Percentiles rank a stretch among this genome's conserved stretches.
phyloP scores from a whole-genome alignment of 2,888 invertebrate genomes.

The Nephrotoma flavescens region DNA sequence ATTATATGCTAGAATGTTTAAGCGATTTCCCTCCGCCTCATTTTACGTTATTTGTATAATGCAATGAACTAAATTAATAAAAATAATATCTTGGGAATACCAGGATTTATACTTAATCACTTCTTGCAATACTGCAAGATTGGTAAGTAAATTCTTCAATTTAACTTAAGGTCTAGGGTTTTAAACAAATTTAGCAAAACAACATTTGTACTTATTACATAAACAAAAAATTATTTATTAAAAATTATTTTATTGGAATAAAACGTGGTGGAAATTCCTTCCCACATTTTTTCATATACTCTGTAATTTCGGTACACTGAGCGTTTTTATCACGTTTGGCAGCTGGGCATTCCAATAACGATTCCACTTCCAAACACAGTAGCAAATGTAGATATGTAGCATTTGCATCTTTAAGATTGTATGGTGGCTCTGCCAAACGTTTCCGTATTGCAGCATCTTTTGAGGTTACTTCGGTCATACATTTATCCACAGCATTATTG shows the following conservation, averaged over 20 bases:
- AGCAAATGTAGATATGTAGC: background rate
- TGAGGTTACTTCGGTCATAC: background rate
- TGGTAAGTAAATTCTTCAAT: too few species aligned
- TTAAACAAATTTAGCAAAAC: too few species aligned
- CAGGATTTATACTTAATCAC: too few species aligned
- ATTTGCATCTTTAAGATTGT: background rate
- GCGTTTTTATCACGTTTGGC: background rate
- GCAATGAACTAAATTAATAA: background rate
- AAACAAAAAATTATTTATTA: too few species aligned
- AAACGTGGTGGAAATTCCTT: background rate
- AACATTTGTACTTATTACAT: too few species aligned
- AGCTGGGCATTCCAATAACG: background rate
- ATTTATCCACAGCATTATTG: background rate
- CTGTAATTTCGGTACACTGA: background rate
- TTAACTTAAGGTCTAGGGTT: too few species aligned
- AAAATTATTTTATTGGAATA: too few species aligned
- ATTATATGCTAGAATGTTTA: background rate
- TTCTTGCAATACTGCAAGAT: too few species aligned
- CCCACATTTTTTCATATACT: background rate
- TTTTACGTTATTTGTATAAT: background rate
- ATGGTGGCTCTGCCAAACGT: background rate
- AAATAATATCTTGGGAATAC: background rate
- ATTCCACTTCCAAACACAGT: background rate
- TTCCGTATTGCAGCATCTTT: background rate
- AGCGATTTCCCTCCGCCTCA: background rate